Base-by-base conservation (phyloP, 1,140 invertebrate genomes). In the Dendrolimus punctatus region DNA sequence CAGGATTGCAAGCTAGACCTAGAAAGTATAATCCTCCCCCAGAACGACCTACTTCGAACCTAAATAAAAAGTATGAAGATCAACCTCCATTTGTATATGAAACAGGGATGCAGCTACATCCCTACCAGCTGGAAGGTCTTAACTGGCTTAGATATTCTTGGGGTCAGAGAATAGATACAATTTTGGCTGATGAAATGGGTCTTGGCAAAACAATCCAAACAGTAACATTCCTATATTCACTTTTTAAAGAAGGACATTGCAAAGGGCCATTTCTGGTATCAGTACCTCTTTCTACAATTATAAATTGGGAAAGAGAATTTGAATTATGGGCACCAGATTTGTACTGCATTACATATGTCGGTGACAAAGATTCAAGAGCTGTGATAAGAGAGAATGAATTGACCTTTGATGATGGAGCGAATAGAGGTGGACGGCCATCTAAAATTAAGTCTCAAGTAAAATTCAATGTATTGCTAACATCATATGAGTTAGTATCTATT, bases 271-370 rank as follows among this genome's bases (percentile, higher is more conserved):
- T 99, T 84, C 87, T 99, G 44, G 96, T 98, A 1, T 96, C 95
- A 43, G 99, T 98, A 37, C 99, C 99, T 0, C 88, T 99, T 0
- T 99, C 98, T 0, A 99, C 99, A 0, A 96, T 99, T 48, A 99
- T 99, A 58, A 99, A 99, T 88, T 99, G 99, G 99, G 99, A 99
- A 83, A 90, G 99, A 88, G 99, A 99, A 87, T 99, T 99, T 82
- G 98, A 99, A 86, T 92, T 97, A 10, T 99, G 99, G 99, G 98
- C 98, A n/a, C 99, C 99, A 3, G 98, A 99, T 79, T 96, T 99
- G 68, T 99, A 99, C 76, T 97, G 97, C 58, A 98, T 99, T 36
- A 99, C 99, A 0, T 99, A 99, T 84, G 95, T 99, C 6, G 98
- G 93, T 56, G 98, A 99, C 82, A 99, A 99, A 87, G 99, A 99